Percentiles rank a stretch among this genome's conserved stretches.
These are phyloP conservation scores for Mus pahari DNA, from an alignment of 2,113 vertebrate species.

Conservation along the genomic window DNA sequence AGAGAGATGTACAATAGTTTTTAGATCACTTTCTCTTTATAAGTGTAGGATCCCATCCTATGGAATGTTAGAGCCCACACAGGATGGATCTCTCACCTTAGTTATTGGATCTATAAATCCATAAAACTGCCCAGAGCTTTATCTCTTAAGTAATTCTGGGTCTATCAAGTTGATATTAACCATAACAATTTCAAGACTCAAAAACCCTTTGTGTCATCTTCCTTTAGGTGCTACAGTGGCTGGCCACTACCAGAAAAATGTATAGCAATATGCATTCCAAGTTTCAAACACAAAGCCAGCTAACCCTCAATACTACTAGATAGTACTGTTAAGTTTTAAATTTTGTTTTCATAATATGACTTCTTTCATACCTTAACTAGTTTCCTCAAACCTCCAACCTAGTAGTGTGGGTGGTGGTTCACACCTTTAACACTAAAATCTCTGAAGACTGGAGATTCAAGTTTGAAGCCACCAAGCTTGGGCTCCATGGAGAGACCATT, in stretches of 20 bases:
- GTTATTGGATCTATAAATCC: not conserved
- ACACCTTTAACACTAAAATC: not conserved
- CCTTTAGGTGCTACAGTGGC: not conserved
- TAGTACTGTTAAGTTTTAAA: not conserved
- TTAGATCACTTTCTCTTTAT: not conserved
- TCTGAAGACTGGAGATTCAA: not conserved
- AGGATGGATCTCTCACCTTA: not conserved
- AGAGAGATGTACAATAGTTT: not conserved
- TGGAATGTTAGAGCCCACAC: not conserved
- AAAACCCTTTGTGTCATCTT: not conserved
- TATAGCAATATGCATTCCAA: not conserved
- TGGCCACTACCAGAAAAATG: not conserved
- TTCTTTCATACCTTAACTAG: constrained; percentile 12
- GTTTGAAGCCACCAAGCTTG: not conserved
- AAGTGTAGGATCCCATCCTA: not conserved
- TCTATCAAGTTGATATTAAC: not conserved
- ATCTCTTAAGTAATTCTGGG: not conserved
- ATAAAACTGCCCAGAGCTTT: not conserved
- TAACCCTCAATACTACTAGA: not conserved
- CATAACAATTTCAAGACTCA: not conserved
- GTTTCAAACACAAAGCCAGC: constrained; percentile 13
- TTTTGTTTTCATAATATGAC: constrained; percentile 20
- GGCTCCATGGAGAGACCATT: not conserved
- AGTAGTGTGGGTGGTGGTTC: not conserved
- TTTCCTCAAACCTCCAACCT: constrained; percentile 12